Percentiles rank a stretch among this genome's conserved stretches.
These are phyloP conservation scores for Microplitis mediator DNA, from an alignment of 1,140 invertebrate species.

Conservation along the genomic window DNA sequence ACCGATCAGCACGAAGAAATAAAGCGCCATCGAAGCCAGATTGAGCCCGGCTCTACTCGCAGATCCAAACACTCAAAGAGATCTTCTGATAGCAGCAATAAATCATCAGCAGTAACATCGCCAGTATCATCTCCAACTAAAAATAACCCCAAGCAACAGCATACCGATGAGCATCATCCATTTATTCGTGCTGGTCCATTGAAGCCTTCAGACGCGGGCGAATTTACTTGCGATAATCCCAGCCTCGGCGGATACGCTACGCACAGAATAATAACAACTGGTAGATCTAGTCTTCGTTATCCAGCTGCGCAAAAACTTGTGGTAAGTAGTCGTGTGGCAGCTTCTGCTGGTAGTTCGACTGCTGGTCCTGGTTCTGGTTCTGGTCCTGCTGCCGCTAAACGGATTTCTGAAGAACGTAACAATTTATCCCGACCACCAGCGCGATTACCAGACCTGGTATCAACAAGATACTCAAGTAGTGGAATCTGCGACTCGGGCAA, in stretches of 20 bases:
- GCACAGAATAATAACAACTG: conserved; percentile 48
- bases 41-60: too few relatives aligned
- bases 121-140: neutral
- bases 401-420: conserved; percentile 42
- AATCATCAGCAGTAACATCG: too few relatives aligned
- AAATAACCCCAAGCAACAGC: conserved; percentile 27
- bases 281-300: conserved; percentile 57
- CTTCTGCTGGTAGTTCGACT: conserved; percentile 2
- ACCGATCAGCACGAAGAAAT: too few relatives aligned
- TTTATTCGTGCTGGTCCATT: conserved; percentile 32
- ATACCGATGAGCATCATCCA: conserved; percentile 38
- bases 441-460: conserved; percentile 49
- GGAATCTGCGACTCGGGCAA: conserved; percentile 42
- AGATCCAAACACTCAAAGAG: too few relatives aligned
- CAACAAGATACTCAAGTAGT: conserved; percentile 45
- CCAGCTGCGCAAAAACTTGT: conserved; percentile 59
- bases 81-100: too few relatives aligned
- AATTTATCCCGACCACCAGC: conserved; percentile 40
- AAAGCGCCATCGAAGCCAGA: too few relatives aligned
- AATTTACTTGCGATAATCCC: conserved; percentile 45
- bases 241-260: conserved; percentile 46
- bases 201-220: conserved; percentile 39
- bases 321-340: conserved; percentile 60
- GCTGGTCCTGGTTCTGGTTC: too few relatives aligned
- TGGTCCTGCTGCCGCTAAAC: conserved; percentile 36